phyloP scores from a whole-genome alignment of 2,888 invertebrate species.

The Drosophila gaucha region DNA sequence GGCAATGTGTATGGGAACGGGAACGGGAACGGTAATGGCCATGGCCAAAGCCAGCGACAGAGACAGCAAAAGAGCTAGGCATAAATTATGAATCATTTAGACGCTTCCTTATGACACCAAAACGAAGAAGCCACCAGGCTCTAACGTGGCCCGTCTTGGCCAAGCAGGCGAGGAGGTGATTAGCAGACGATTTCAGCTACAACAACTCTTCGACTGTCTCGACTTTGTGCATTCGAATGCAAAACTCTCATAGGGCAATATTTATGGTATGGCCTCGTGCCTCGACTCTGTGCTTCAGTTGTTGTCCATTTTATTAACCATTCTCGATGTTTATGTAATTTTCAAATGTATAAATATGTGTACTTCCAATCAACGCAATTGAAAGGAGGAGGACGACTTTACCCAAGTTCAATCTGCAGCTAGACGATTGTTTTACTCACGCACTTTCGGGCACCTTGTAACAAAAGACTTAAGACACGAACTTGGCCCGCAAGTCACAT shows the following conservation, averaged over 20 bases:
- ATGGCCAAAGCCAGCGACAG: constrained; percentile 38
- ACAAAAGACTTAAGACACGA: constrained; percentile 79
- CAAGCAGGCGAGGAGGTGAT: constrained; percentile 53
- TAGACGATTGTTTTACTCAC: background rate
- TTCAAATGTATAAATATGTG: constrained; percentile 35
- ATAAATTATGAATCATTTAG: constrained; percentile 83
- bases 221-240: no score
- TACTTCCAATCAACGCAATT: constrained; percentile 15
- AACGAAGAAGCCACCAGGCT: constrained; percentile 60
- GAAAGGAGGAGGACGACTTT: background rate
- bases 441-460: constrained; percentile 28
- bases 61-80: constrained; percentile 52
- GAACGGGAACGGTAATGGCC: constrained; percentile 27
- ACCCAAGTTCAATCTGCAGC: background rate
- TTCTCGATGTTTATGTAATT: constrained; percentile 37
- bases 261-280: constrained; percentile 72
- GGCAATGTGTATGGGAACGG: constrained; percentile 33
- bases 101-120: constrained; percentile 82
- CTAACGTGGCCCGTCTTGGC: constrained; percentile 26
- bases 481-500: constrained; percentile 57
- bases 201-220: background rate
- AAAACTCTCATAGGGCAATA: constrained; percentile 52
- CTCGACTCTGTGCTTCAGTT: constrained; percentile 16
- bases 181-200: constrained; percentile 29
- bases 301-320: constrained; percentile 48